Evolutionary conservation across 2,888 invertebrate species (phyloP).

Genomic region (Syritta pipiens): DNA sequence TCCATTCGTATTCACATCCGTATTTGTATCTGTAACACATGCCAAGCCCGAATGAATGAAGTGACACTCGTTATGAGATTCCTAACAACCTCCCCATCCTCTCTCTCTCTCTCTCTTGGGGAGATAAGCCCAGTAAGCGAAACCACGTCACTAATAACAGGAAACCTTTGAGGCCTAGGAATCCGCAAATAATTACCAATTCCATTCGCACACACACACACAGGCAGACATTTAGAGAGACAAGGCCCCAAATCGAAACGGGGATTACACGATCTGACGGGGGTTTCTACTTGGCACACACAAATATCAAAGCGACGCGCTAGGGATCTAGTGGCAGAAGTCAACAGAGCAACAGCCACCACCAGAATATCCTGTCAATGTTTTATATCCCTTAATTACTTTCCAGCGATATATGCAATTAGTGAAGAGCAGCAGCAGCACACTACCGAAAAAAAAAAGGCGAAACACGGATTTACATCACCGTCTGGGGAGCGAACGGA

Average conservation of each 20-base stretch:
- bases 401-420: constrained; percentile 57
- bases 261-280: constrained; percentile 36
- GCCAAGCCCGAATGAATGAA: constrained; percentile 24
- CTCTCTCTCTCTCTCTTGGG: constrained; percentile 11
- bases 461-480: too few species aligned
- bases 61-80: constrained; percentile 36
- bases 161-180: constrained; percentile 51
- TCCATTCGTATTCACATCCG: constrained; percentile 20
- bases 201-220: constrained; percentile 25
- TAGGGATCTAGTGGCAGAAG: constrained; percentile 20
- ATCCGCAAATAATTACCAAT: constrained; percentile 64
- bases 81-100: background rate
- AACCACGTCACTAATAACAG: constrained; percentile 63
- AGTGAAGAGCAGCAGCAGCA: constrained; percentile 19
- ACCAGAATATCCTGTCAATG: constrained; percentile 47
- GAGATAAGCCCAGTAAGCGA: constrained; percentile 53
- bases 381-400: constrained; percentile 65
- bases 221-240: too few species aligned
- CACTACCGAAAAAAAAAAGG: too few species aligned
- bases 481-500: constrained; percentile 39
- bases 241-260: constrained; percentile 33
- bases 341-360: constrained; percentile 23
- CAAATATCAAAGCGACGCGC: constrained; percentile 27
- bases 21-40: too few species aligned
- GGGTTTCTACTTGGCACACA: too few species aligned